Percentiles rank a stretch among this genome's conserved stretches.
These are phyloP conservation scores for Ia io DNA, from an alignment of 2,113 vertebrate species.

Conservation along the genomic window DNA sequence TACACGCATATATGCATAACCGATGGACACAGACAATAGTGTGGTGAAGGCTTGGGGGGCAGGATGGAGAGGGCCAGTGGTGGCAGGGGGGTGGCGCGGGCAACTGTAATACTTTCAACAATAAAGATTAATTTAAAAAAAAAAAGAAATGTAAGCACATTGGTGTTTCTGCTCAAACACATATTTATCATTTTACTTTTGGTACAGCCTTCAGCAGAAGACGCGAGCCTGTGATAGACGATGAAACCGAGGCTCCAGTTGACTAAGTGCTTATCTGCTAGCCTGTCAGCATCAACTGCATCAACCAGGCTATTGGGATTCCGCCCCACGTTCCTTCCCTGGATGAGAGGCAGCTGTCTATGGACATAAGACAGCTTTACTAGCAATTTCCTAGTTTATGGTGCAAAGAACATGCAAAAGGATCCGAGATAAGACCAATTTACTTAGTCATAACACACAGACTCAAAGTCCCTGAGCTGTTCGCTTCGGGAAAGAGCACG, in stretches of 20 bases:
- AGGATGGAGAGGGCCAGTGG: too few species aligned
- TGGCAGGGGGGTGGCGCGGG: too few species aligned
- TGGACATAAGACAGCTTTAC: background rate
- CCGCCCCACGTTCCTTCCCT: background rate
- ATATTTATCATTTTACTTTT: background rate
- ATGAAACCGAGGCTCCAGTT: background rate
- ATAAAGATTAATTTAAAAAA: too few species aligned
- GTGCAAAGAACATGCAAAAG: background rate
- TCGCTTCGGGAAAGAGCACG: background rate
- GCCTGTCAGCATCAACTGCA: background rate
- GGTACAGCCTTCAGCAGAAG: background rate
- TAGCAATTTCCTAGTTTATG: background rate
- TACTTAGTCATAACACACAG: constrained; percentile 16
- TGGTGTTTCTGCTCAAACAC: background rate
- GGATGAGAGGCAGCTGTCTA: background rate
- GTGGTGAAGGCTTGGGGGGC: too few species aligned
- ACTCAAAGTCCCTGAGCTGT: background rate
- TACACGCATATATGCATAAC: too few species aligned
- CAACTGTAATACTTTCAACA: too few species aligned
- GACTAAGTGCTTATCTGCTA: background rate
- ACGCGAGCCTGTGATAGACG: background rate
- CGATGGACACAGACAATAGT: too few species aligned
- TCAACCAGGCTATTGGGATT: background rate
- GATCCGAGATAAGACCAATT: background rate
- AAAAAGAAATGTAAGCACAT: background rate